phyloP scores from a whole-genome alignment of 2,797 vertebrate species.

The Clarias pachynema region DNA sequence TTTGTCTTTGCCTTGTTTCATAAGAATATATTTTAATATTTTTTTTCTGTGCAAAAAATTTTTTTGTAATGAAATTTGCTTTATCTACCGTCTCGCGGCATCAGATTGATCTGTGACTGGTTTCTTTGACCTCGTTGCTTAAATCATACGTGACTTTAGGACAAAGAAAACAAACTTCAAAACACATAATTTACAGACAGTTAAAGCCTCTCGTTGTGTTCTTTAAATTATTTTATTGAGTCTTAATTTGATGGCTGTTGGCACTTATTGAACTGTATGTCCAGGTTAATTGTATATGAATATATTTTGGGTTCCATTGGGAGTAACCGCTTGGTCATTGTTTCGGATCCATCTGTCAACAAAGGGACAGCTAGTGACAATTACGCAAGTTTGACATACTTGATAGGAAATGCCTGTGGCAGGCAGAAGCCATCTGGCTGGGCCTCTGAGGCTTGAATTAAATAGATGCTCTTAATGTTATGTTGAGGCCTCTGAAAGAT shows the following conservation, averaged over 20 bases:
- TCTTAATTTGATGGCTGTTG: not conserved
- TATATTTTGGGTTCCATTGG: constrained; percentile 32
- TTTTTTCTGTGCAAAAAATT: not conserved
- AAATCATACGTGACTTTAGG: constrained; percentile 48
- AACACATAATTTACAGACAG: constrained; percentile 20
- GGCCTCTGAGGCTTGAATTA: constrained; percentile 48
- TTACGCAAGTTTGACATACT: constrained; percentile 75
- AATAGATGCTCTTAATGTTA: constrained; percentile 62
- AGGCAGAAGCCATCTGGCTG: constrained; percentile 73
- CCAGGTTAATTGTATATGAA: constrained; percentile 54
- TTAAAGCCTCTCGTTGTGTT: constrained; percentile 5
- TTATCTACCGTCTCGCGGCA: constrained; percentile 33
- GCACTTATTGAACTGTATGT: not conserved
- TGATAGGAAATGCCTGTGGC: constrained; percentile 69
- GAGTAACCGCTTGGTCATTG: constrained; percentile 59
- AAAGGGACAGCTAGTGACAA: constrained; percentile 58
- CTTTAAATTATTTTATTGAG: not conserved
- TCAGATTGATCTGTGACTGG: constrained; percentile 45
- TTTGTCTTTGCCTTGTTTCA: not conserved
- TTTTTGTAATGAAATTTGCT: not conserved
- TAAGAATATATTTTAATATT: not conserved
- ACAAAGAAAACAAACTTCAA: constrained; percentile 24
- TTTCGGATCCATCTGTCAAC: constrained; percentile 60
- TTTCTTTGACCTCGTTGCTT: constrained; percentile 60
- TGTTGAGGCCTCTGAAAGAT: constrained; percentile 37